These are phyloP conservation scores for Nicator chloris DNA, from an alignment of 2,113 vertebrate species.

Conservation along the genomic window DNA sequence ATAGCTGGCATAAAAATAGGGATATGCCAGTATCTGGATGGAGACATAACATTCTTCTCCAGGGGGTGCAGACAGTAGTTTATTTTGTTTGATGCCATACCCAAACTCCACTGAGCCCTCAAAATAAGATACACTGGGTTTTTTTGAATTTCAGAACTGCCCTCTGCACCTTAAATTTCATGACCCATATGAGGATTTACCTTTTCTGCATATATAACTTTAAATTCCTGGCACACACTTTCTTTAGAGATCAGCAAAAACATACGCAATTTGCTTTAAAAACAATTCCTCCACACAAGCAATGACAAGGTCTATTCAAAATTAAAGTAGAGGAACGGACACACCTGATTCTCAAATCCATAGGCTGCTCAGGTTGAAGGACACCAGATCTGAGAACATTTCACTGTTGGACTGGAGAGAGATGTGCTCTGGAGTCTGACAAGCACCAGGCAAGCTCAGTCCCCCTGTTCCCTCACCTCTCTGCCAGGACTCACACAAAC, in stretches of 20 bases:
- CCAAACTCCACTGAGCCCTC: not conserved
- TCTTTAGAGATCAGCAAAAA: not conserved
- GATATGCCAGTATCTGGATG: conserved; percentile 31
- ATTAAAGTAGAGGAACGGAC: not conserved
- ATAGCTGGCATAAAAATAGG: conserved; percentile 42
- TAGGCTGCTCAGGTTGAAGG: not conserved
- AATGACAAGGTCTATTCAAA: not conserved
- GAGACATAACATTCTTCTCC: conserved; percentile 10
- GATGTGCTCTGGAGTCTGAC: not conserved
- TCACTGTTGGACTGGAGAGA: not conserved
- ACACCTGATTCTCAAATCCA: not conserved
- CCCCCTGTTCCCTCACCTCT: not conserved
- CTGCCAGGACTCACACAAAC: not conserved
- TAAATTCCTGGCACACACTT: not conserved
- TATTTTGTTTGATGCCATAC: not conserved
- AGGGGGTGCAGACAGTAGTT: not conserved
- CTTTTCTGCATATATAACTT: not conserved
- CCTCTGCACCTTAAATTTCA: not conserved
- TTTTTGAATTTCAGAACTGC: not conserved
- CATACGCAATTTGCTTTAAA: not conserved
- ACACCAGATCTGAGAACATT: not conserved
- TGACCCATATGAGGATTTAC: not conserved
- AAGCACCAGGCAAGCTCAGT: not conserved
- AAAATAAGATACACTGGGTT: not conserved
- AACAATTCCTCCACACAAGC: not conserved